Evolutionary conservation across 2,888 invertebrate genomes (phyloP), one percentile per base, ranked within the genome.

Genomic region (Theristus sp.): DNA sequence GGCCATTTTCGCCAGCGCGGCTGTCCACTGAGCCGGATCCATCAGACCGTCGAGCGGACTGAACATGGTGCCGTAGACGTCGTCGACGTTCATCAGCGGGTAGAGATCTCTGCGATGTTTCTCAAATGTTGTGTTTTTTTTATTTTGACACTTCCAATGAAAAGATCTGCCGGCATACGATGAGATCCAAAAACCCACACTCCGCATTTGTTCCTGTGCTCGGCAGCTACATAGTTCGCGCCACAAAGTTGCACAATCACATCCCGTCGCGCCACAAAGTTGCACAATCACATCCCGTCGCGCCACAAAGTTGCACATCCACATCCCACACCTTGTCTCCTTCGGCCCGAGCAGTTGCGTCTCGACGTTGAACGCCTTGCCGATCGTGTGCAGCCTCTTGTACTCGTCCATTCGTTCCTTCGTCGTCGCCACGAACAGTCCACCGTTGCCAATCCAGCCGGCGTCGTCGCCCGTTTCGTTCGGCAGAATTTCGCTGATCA

Each of bases 361-460:
- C 58, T 86, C 84, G 59, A 89, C 82, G 1, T 83, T 84, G 74
- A 85, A 81, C 1, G 83, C 83, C 69, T 84, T 84, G 0, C 88
- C 87, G n/a, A 74, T 76, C 0, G 87, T 86, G 59, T 85, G 82
- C 46, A 89, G 75, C 28, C 89, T 80, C 73, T 83, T 82, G 73
- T 89, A 89, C 76, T 90, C 89, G 74, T 86, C 83, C 65, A 89
- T 78, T 58, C 90, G 80, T 62, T 83, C 81, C 83, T 82, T 79
- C 58, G 81, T 82, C 69, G 82, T 81, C 3, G 89, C 88, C 66
- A 89, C 85, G 74, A 88, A 89, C 68, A 91, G 80, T 52, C 89
- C 89, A 1, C 90, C 90, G 76, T 89, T 89, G 73, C 87, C 84
- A 67, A 83, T 84, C 84, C 87, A 90, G 0, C 89, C 89, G 0